Conservation (phyloP, 64 coral and sea anemone genomes). For the Stichodactyla helianthus region DNA sequence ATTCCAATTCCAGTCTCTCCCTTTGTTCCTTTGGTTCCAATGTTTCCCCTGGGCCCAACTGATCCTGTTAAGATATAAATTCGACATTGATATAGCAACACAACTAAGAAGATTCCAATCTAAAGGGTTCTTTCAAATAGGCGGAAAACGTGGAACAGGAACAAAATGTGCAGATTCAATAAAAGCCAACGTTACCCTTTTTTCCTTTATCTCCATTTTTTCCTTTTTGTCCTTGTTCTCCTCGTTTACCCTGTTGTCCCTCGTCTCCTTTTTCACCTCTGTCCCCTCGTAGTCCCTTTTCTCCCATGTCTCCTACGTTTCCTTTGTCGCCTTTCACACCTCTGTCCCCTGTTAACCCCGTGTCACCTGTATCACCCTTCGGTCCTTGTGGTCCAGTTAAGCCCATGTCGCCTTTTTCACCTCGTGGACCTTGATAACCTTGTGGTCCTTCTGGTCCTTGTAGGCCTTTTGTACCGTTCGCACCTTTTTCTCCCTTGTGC, state of each 20-base stretch:
- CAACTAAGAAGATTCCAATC: too few species aligned
- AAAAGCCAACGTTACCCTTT: background rate
- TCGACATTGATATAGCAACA: background rate
- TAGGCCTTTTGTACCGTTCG: background rate
- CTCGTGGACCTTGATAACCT: slow-evolving; percentile 12
- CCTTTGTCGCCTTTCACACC: slow-evolving; percentile 20
- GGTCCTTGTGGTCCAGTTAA: background rate
- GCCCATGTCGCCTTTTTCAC: slow-evolving; percentile 10
- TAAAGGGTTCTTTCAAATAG: too few species aligned
- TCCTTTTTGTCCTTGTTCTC: background rate
- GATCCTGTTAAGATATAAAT: background rate
- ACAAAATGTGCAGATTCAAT: too few species aligned
- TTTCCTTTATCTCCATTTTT: background rate
- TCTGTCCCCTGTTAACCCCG: slow-evolving; percentile 11
- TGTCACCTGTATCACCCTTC: slow-evolving; percentile 12
- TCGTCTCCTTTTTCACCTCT: background rate
- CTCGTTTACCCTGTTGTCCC: background rate
- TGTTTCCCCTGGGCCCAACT: background rate
- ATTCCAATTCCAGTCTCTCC: slow-evolving; percentile 10
- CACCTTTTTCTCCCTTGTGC: background rate
- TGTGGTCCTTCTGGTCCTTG: slow-evolving; percentile 17
- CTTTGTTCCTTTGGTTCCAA: background rate
- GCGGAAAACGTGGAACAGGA: too few species aligned
- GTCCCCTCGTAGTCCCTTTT: background rate
- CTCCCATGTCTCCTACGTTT: slow-evolving; percentile 15